Conservation (phyloP, 2,888 invertebrate species). For the Isotomurus palustris region DNA sequence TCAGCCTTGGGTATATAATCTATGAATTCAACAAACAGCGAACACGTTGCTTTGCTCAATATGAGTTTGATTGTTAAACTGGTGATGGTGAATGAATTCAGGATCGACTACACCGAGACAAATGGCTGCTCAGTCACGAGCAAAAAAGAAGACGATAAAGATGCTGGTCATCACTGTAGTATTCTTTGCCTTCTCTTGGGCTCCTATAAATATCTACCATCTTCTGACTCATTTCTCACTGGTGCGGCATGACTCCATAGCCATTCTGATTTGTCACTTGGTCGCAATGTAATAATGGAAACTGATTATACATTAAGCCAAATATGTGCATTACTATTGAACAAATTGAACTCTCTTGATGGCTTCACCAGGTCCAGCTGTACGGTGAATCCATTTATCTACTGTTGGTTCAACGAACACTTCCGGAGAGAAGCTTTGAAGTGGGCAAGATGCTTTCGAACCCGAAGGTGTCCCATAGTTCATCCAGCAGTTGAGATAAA, state of each 20-base stretch:
- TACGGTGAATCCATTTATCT: slow-evolving; percentile 54
- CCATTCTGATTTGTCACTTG: slow-evolving; percentile 52
- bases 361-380: too few relatives aligned
- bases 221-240: slow-evolving; percentile 45
- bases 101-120: slow-evolving; percentile 52
- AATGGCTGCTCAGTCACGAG: slow-evolving; percentile 49
- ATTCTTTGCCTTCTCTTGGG: slow-evolving; percentile 52
- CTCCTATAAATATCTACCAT: slow-evolving; percentile 54
- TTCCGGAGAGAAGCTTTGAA: slow-evolving; percentile 48
- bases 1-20: slow-evolving; percentile 32
- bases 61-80: too few relatives aligned
- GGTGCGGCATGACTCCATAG: slow-evolving; percentile 50
- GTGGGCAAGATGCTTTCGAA: slow-evolving; percentile 48
- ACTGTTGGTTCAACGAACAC: slow-evolving; percentile 53
- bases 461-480: slow-evolving; percentile 37
- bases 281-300: too few relatives aligned
- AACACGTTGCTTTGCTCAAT: not conserved
- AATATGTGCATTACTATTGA: too few relatives aligned
- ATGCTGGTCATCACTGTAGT: slow-evolving; percentile 52
- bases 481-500: slow-evolving; percentile 45
- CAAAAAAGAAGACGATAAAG: slow-evolving; percentile 52
- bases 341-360: too few relatives aligned
- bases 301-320: too few relatives aligned
- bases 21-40: not conserved
- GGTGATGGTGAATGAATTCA: too few relatives aligned